Base-by-base conservation (phyloP, 2,797 vertebrate genomes). In the Mus spretus region DNA sequence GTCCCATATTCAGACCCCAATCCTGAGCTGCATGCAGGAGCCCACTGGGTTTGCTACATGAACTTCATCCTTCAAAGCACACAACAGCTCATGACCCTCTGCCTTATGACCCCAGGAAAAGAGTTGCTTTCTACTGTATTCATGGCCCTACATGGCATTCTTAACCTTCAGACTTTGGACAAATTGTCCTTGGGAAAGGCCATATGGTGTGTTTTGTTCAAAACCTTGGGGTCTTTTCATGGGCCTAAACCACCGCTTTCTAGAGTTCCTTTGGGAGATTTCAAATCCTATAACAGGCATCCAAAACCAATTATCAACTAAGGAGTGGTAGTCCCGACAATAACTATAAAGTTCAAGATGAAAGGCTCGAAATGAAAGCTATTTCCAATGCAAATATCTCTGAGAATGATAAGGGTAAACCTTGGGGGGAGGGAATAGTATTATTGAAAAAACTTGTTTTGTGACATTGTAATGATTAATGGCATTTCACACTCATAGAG, bases 371-470 rank as follows among this genome's bases (percentile, higher is more conserved):
- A 95, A 94, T 93, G 97, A 98, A 98, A 98, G 97, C 74, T 97
- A 97, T 82, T 97, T 97, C 95, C 95, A 95, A 85, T 97, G 98
- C 97, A 37, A 98, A 95, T 98, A 96, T 94, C 97, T 96, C 98
- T 98, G 93, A 80, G 83, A 96, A 98, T 97, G 95, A 98, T 97
- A 97, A 97, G 98, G 98, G 98, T 96, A 97, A 96, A 98, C 97
- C 95, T 97, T 24, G 12, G 96, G 94, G 85, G 97, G 82, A 55
- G 97, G 85, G 50, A 97, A 97, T 93, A 97, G 96, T 95, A 98
- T 95, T 78, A 40, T 94, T 24, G 0, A 94, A 95, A 95, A 0
- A 97, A 93, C 96, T 88, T 93, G 84, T 97, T 98, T 96, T 96
- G 98, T 90, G 95, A 95, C 96, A 98, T 92, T 95, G 78, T 95